Evolutionary conservation across 2,797 vertebrate genomes (phyloP).

Genomic region (Balearica regulorum): DNA sequence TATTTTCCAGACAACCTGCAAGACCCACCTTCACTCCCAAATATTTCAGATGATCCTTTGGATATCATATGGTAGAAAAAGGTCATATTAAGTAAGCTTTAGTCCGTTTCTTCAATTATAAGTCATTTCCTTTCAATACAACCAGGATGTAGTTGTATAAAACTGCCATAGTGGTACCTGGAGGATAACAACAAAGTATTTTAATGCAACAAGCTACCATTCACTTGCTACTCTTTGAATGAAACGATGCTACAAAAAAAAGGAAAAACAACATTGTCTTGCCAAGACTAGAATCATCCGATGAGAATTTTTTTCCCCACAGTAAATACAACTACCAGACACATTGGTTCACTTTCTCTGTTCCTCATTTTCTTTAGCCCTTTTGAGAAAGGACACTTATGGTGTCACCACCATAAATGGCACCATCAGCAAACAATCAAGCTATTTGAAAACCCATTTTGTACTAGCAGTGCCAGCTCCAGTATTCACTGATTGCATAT

Average conservation of each 20-base stretch:
- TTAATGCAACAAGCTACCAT: background rate
- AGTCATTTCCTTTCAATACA: background rate
- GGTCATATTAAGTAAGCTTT: background rate
- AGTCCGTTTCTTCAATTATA: background rate
- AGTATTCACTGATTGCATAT: background rate
- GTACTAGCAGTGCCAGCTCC: background rate
- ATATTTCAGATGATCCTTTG: background rate
- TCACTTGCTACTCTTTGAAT: background rate
- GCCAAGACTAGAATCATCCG: background rate
- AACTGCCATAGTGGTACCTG: background rate
- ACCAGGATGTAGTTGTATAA: background rate
- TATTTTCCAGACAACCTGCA: background rate
- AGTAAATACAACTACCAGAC: background rate
- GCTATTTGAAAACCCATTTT: background rate
- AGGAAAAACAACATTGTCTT: background rate
- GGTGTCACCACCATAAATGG: background rate
- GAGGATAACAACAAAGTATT: background rate
- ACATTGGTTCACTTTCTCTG: background rate
- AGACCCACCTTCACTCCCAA: background rate
- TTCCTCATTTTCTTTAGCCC: background rate
- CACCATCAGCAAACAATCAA: slow-evolving; percentile 4
- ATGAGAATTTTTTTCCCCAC: background rate
- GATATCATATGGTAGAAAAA: background rate
- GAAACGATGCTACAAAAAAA: background rate
- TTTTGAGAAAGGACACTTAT: background rate